These are phyloP conservation scores for Fulica atra DNA, from an alignment of 2,113 vertebrate species.

Conservation along the genomic window DNA sequence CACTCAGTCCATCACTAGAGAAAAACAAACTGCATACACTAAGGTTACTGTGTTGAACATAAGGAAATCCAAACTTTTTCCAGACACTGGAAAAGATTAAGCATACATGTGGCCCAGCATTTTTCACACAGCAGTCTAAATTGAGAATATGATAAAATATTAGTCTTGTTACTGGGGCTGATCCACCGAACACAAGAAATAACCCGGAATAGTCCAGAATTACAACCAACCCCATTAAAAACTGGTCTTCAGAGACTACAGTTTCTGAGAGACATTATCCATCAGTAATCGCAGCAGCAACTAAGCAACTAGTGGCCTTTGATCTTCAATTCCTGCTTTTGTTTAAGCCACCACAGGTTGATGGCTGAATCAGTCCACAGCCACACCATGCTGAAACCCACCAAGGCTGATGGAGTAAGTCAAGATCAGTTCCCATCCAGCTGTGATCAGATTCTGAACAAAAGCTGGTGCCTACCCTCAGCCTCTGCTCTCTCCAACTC, in stretches of 20 bases:
- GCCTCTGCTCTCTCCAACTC: not conserved
- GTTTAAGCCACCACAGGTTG: not conserved
- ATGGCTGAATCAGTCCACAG: not conserved
- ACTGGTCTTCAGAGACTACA: not conserved
- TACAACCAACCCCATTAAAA: not conserved
- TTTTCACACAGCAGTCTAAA: slow-evolving; percentile 6
- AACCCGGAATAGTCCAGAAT: not conserved
- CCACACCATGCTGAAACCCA: not conserved
- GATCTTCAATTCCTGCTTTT: not conserved
- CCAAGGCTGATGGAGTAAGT: not conserved
- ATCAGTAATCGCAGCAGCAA: not conserved
- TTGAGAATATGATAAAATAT: not conserved
- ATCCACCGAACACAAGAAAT: not conserved
- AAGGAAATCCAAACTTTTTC: not conserved
- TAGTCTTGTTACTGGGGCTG: not conserved
- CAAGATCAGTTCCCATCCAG: not conserved
- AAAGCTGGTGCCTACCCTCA: not conserved
- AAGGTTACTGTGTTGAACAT: not conserved
- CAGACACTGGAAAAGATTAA: slow-evolving; percentile 20
- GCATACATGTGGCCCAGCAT: not conserved
- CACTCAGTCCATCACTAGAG: not conserved
- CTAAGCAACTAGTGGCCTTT: not conserved
- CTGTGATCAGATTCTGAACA: not conserved
- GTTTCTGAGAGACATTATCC: not conserved
- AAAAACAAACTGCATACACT: not conserved